A percentile compares a stretch with the other conserved stretches of the same genome.
phyloP scores from a whole-genome alignment of 2,888 invertebrate species.

The Drosophila algonquin region DNA sequence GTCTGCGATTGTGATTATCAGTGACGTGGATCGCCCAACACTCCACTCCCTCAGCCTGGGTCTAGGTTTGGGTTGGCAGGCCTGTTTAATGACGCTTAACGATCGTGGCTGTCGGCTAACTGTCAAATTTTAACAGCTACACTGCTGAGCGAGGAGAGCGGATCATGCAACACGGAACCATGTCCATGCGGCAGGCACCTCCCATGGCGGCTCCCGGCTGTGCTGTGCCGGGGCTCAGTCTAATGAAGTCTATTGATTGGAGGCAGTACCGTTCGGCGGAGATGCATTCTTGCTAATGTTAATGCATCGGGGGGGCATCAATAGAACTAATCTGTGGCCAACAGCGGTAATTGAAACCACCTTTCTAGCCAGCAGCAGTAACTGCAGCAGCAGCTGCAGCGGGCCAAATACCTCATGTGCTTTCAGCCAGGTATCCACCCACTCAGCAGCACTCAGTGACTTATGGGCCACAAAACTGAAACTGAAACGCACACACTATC shows the following conservation, averaged over 20 bases:
- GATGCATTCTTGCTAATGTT: constrained; percentile 23
- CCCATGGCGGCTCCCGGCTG: constrained; percentile 22
- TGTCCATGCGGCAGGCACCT: constrained; percentile 35
- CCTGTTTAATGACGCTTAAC: constrained; percentile 57
- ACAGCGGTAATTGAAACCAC: constrained; percentile 43
- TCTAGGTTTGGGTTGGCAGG: constrained; percentile 35
- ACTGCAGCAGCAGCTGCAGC: constrained; percentile 36
- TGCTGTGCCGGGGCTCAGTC: constrained; percentile 19
- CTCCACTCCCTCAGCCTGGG: constrained; percentile 33
- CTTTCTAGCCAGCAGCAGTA: constrained; percentile 46
- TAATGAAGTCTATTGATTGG: constrained; percentile 49
- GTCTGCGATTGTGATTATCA: constrained; percentile 37
- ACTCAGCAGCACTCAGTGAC: constrained; percentile 20
- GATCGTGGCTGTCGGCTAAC: constrained; percentile 57
- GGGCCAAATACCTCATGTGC: constrained; percentile 25
- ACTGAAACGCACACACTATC: neutral
- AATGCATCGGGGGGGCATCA: constrained; percentile 32
- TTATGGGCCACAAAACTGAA: constrained; percentile 44
- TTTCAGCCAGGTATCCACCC: constrained; percentile 17
- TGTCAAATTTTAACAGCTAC: constrained; percentile 59
- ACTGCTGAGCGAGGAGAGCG: constrained; percentile 31
- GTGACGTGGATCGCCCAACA: constrained; percentile 45
- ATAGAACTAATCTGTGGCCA: constrained; percentile 38
- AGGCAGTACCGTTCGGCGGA: constrained; percentile 8
- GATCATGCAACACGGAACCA: too few relatives aligned